Percentiles rank a stretch among this genome's conserved stretches.
These are phyloP conservation scores for Glossophaga mutica DNA, from an alignment of 2,797 vertebrate genomes.

Conservation along the genomic window DNA sequence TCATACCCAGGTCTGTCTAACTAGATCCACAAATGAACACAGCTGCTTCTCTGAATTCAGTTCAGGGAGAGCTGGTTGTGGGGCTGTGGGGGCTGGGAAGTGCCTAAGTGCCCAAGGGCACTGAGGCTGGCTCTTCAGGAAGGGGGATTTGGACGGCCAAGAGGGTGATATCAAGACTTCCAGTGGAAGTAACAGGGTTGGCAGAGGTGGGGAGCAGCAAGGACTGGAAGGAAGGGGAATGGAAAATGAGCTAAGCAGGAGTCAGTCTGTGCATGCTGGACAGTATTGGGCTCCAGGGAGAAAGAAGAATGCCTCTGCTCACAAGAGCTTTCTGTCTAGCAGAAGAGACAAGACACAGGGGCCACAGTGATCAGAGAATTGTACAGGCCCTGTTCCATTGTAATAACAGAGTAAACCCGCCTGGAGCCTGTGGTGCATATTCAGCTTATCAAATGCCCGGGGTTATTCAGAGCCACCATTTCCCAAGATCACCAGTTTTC, in stretches of 20 bases:
- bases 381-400: neutral
- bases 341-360: fast-evolving
- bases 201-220: too few species aligned
- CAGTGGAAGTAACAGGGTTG: neutral
- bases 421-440: neutral
- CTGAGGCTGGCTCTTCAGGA: neutral
- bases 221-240: neutral
- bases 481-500: neutral
- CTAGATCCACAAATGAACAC: neutral
- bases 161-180: neutral
- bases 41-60: neutral
- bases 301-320: neutral
- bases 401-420: neutral
- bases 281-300: neutral
- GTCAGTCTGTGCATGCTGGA: neutral
- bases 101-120: neutral
- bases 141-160: neutral
- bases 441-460: neutral
- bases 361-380: neutral
- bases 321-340: too few species aligned
- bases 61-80: neutral
- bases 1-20: neutral
- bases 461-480: neutral
- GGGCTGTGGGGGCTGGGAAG: neutral
- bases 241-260: neutral